Evolutionary conservation across 2,113 vertebrate species (phyloP).

Genomic region (Ibidorhyncha struthersii): DNA sequence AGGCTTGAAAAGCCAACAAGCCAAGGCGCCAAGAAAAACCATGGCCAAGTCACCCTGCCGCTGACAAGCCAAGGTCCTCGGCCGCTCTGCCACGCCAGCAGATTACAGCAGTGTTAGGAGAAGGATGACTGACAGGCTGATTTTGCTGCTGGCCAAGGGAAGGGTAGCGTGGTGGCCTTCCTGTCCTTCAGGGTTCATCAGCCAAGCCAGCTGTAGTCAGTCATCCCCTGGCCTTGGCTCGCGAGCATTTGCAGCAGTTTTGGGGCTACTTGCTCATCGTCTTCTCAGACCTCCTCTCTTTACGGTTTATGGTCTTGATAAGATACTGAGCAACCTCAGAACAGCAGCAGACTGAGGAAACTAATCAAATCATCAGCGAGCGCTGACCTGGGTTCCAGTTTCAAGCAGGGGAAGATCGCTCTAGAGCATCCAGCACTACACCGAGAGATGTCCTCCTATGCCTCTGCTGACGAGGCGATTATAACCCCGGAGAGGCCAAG

Average conservation of each 20-base stretch:
- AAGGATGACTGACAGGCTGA: neutral
- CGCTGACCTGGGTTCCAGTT: neutral
- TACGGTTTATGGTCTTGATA: neutral
- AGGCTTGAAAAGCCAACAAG: neutral
- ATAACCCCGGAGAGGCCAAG: neutral
- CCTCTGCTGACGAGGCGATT: neutral
- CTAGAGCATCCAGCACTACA: neutral
- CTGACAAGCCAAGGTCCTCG: neutral
- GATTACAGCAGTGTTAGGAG: neutral
- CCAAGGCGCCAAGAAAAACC: neutral
- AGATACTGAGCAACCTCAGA: neutral
- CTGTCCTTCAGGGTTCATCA: neutral
- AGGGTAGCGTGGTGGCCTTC: neutral
- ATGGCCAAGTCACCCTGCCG: neutral
- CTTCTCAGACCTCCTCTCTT: neutral
- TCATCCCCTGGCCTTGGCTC: accelerated
- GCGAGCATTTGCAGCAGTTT: neutral
- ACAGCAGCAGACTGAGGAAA: neutral
- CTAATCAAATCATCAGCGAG: neutral
- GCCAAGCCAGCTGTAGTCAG: neutral
- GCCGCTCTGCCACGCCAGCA: neutral
- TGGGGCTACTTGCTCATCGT: neutral
- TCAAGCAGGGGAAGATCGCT: neutral
- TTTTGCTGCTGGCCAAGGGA: neutral
- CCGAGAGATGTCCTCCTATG: neutral